Evolutionary conservation across 2,888 invertebrate species (phyloP), one percentile per base, ranked within the genome.

Genomic region (Trissoscelio sp.): DNA sequence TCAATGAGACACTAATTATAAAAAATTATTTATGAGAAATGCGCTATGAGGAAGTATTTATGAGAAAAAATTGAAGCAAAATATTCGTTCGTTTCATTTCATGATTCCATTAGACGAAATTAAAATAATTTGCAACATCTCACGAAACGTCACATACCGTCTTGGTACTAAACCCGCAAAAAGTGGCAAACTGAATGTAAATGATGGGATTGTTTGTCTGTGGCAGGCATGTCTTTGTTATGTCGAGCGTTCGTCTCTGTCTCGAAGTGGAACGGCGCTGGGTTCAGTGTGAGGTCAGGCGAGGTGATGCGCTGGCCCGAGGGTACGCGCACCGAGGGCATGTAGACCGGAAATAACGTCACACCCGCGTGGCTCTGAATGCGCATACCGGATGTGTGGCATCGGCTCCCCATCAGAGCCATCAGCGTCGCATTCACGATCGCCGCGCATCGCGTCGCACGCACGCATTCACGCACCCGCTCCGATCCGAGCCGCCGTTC

Each of bases 321-420:
- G 84, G 83, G 83, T 88, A 86, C 73, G 58, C 58, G 85, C 82
- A 87, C 87, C 84, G 88, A 87, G 88, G 89, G 89, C 89, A 90
- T 89, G 88, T 90, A 90, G 91, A 88, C 89, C 91, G 91, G 91
- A 91, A 91, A 90, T 89, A 91, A 90, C 91, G 91, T 91, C 91
- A 91, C 91, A 91, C 89, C 90, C 91, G 91, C 91, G 89, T 91
- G 91, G 89, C 87, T 91, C 88, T 91, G 90, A 91, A 91, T 91
- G 91, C 91, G 91, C 91, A 91, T 91, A 91, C 91, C 91, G 91
- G 91, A 91, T 91, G 91, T 89, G 90, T 90, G 91, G 90, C 91
- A 91, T 91, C 91, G 91, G 91, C 91, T 91, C 91, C 90, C 91
- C 91, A 91, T 91, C 90, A 88, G 87, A 88, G 86, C 89, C 90